Base-by-base conservation (phyloP, 2,797 vertebrate genomes). In the Tolypeutes matacus region DNA sequence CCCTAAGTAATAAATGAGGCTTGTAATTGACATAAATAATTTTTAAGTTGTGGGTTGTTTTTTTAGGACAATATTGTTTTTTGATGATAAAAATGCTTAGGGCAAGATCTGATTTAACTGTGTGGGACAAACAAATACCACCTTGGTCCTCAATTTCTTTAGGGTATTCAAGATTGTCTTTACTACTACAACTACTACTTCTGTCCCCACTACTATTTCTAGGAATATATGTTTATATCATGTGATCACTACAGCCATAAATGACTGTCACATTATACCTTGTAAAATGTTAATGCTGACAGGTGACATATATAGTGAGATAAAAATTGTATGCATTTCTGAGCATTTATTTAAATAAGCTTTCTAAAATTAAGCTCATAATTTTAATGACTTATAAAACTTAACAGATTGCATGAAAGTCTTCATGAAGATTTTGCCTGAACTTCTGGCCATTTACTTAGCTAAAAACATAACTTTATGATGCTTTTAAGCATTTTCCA, bases 301-400 rank as follows among this genome's bases (percentile, higher is more conserved):
- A 78, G 31, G 12, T 69, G 51, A 9, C 13, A 25, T 34, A 69
- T 31, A 70, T 14, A 75, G 23, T 51, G 64, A 65, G 34, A 12
- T 86, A 67, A 93, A 1, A 81, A 88, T 65, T 83, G 21, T 56
- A 46, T 25, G 53, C 70, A 15, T 90, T 89, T 90, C 34, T 94
- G 76, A 73, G 18, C 18, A 89, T 56, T 87, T 60, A 27, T 6
- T 85, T 77, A 51, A 86, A 23, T 69, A 91, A 42, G 15, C 4
- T 39, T 91, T 64, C 39, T 51, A 78, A 91, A 91, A 70, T 86
- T 51, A 82, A 91, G 39, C 34, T 91, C 56, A 81, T 60, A 70
- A n/a, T 23, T 86, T 96, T 91, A 77, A 18, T 58, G 69, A 67
- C 9, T 36, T 36, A 10, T 76, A 46, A 78, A 80, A 17, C 42